Percentiles rank a stretch among this genome's conserved stretches.
phyloP scores from a whole-genome alignment of 2,888 invertebrate genomes.

The Spilosoma lubricipeda region DNA sequence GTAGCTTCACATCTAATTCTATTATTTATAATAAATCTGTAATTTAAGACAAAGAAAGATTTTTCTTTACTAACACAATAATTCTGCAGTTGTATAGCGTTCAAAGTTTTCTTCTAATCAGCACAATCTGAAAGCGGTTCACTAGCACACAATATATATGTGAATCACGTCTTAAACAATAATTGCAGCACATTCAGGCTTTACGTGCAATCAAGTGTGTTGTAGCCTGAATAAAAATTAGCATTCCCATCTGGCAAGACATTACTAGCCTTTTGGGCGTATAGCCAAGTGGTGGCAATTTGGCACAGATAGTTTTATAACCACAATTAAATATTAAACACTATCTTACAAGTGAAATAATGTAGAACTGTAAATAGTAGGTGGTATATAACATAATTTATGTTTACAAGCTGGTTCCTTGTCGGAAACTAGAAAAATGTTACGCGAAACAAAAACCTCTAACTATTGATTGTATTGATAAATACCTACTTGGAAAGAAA shows the following conservation, averaged over 20 bases:
- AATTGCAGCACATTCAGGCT: conserved; percentile 29
- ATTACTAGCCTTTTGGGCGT: conserved; percentile 27
- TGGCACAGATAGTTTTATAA: conserved; percentile 41
- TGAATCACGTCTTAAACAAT: conserved; percentile 23
- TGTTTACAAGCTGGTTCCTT: no score
- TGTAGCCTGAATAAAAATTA: conserved; percentile 41
- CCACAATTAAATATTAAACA: conserved; percentile 40
- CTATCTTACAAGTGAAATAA: conserved; percentile 8
- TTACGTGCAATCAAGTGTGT: conserved; percentile 26
- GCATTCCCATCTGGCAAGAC: conserved; percentile 35
- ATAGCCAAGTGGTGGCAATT: conserved; percentile 43
- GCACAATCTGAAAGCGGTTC: not conserved
- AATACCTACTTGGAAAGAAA: no score
- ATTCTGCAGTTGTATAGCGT: not conserved
- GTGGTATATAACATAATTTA: no score
- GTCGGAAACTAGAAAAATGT: no score
- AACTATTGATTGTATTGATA: no score
- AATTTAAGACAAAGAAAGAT: not conserved
- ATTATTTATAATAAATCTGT: not conserved
- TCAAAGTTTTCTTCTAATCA: not conserved
- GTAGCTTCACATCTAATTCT: not conserved
- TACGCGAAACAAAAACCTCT: no score
- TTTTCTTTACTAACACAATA: not conserved
- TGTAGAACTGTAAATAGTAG: not conserved
- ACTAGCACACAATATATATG: conserved; percentile 2